Percentiles rank a stretch among this genome's conserved stretches.
phyloP scores from a whole-genome alignment of 23 tunicate genomes.

The Ascidia mentula region DNA sequence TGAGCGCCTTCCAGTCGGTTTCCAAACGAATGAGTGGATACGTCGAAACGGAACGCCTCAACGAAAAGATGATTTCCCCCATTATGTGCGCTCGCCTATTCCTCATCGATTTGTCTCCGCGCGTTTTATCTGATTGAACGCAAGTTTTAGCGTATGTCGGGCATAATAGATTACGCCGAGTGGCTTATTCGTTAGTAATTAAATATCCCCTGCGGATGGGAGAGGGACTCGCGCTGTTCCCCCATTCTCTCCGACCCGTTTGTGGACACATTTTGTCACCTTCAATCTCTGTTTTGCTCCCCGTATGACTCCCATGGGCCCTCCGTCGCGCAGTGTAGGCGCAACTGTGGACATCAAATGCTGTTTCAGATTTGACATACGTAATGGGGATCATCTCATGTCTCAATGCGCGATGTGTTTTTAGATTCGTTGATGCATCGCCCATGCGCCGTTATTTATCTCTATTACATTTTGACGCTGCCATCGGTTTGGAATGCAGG shows the following conservation, averaged over 20 bases:
- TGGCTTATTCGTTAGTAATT: conserved; percentile 10
- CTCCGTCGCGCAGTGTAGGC: background rate
- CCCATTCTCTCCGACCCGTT: background rate
- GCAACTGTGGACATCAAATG: background rate
- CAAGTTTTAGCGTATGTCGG: conserved; percentile 17
- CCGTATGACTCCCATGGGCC: background rate
- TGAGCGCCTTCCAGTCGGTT: background rate
- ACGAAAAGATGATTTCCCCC: background rate
- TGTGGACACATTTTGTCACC: conserved; percentile 6
- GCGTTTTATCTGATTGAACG: background rate
- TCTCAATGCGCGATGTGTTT: background rate
- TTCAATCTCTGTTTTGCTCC: background rate
- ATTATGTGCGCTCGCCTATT: background rate
- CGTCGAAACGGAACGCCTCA: too few relatives aligned
- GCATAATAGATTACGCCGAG: conserved; percentile 14
- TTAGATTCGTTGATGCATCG: too few relatives aligned
- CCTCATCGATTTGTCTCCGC: background rate
- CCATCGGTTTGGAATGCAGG: too few relatives aligned
- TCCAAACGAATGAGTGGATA: background rate
- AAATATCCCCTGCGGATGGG: conserved; percentile 22
- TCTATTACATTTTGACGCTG: too few relatives aligned
- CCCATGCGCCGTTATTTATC: too few relatives aligned
- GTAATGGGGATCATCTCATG: background rate
- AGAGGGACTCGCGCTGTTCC: background rate
- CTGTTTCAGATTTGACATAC: background rate